Conservation (phyloP, 2,888 invertebrate species). For the Blera fallax region DNA sequence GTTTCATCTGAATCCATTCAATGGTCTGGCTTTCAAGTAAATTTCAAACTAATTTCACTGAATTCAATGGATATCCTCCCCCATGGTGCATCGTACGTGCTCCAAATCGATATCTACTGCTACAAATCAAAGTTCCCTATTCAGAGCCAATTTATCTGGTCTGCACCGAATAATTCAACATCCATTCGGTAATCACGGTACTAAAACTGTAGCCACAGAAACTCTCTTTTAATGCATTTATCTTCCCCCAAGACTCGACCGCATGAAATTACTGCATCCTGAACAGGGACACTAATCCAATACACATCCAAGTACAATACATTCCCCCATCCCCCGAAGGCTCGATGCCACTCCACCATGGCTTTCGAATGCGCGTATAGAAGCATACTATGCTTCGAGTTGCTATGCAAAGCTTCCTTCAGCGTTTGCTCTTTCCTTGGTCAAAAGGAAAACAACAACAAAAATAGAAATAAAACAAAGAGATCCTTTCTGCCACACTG, state of each 20-base stretch:
- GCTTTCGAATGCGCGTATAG: background rate
- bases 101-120: constrained; percentile 18
- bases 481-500: constrained; percentile 47
- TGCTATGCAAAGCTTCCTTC: constrained; percentile 7
- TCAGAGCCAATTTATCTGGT: constrained; percentile 11
- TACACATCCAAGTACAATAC: constrained; percentile 2
- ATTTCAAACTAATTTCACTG: background rate
- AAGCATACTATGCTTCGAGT: background rate
- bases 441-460: constrained; percentile 23
- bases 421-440: constrained; percentile 1
- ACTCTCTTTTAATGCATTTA: constrained; percentile 32
- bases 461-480: constrained; percentile 33
- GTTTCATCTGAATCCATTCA: background rate
- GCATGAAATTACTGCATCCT: constrained; percentile 62
- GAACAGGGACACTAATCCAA: constrained; percentile 56
- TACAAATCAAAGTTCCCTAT: constrained; percentile 1
- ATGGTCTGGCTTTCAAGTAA: background rate
- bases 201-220: constrained; percentile 24
- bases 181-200: constrained; percentile 44
- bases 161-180: constrained; percentile 27
- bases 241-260: constrained; percentile 6
- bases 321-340: background rate
- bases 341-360: background rate
- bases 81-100: background rate
- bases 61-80: background rate